These are phyloP conservation scores for Macropus fuliginosus DNA, from an alignment of 2,797 vertebrate genomes.

Conservation along the genomic window DNA sequence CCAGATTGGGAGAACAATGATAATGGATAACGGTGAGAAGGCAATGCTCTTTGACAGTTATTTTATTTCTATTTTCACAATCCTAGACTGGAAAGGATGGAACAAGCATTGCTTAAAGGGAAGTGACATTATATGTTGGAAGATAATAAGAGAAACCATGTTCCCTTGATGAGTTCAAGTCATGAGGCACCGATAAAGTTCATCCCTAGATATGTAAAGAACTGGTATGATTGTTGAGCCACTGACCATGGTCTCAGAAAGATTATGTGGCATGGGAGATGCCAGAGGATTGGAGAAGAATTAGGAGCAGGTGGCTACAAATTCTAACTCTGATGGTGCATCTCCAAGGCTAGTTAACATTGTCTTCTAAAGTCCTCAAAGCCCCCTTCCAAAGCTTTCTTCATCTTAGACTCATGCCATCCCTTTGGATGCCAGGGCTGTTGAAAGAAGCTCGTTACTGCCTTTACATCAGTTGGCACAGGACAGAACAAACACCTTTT, in stretches of 20 bases:
- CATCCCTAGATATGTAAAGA: background rate
- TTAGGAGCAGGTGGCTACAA: background rate
- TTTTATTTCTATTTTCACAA: background rate
- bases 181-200: background rate
- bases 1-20: background rate
- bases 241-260: background rate
- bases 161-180: background rate
- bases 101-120: background rate
- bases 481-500: background rate
- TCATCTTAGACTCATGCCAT: background rate
- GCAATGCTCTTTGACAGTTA: background rate
- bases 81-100: background rate
- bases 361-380: background rate
- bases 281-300: background rate
- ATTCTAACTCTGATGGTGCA: background rate
- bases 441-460: background rate
- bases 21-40: background rate
- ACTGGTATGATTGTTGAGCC: background rate
- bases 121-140: background rate
- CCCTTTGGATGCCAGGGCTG: background rate
- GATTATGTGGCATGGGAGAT: background rate
- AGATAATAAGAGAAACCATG: background rate
- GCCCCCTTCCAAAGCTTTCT: background rate
- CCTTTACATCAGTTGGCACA: background rate
- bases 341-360: background rate